A percentile compares a stretch with the other conserved stretches of the same genome.
Conservation (phyloP, 1,140 invertebrate species). For the Drosophila azteca region DNA sequence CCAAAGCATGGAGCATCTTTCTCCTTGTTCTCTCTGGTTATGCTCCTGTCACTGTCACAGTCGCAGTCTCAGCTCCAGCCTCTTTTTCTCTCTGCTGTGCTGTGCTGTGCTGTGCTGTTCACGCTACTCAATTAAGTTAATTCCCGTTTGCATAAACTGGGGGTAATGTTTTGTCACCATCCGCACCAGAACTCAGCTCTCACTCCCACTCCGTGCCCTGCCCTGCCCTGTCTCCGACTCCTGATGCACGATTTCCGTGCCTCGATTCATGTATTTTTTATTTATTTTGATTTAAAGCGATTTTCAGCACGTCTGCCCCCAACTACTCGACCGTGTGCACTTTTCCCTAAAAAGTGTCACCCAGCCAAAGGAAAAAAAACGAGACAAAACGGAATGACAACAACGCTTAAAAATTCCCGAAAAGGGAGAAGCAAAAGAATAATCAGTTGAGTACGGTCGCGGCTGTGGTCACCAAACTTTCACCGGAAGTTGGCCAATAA, state of each 20-base stretch:
- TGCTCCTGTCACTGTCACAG: constrained; percentile 14
- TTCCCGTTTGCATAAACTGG: constrained; percentile 67
- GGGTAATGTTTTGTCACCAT: neutral
- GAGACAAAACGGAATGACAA: constrained; percentile 12
- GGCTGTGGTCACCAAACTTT: constrained; percentile 21
- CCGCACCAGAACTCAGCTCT: neutral
- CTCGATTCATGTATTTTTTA: constrained; percentile 64
- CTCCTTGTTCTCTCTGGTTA: constrained; percentile 1
- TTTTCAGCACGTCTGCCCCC: constrained; percentile 55
- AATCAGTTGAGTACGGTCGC: constrained; percentile 39
- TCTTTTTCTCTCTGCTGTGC: neutral
- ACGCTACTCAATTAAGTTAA: constrained; percentile 76
- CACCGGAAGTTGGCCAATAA: constrained; percentile 35
- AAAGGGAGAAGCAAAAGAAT: neutral
- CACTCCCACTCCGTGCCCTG: neutral
- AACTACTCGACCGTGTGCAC: constrained; percentile 68
- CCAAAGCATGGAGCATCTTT: neutral
- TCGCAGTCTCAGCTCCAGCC: constrained; percentile 1
- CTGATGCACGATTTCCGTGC: constrained; percentile 35
- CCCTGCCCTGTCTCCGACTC: too few relatives aligned
- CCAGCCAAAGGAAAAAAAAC: constrained; percentile 22
- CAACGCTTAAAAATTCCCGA: constrained; percentile 13
- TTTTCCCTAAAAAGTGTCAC: constrained; percentile 59
- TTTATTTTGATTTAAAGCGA: constrained; percentile 71
- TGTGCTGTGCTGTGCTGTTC: constrained; percentile 15